phyloP scores from a whole-genome alignment of 2,888 invertebrate species.

The Petrophora chlorosata region DNA sequence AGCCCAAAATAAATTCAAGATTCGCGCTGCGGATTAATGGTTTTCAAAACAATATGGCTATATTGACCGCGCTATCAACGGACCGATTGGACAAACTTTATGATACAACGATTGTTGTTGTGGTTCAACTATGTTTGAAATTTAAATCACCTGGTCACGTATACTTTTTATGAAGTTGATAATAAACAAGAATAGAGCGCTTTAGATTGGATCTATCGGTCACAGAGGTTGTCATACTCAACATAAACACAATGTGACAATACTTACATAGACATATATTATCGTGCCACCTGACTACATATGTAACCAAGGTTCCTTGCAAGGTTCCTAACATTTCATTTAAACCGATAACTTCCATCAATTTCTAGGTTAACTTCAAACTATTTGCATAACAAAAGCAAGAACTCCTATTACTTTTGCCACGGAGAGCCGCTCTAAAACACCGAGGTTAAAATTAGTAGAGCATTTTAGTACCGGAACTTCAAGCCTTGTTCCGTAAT shows the following conservation, averaged over 20 bases:
- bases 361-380: neutral
- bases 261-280: conserved; percentile 8
- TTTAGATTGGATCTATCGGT: conserved; percentile 18
- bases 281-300: conserved; percentile 5
- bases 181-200: conserved; percentile 26
- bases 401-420: conserved; percentile 14
- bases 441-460: conserved; percentile 16
- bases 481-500: conserved; percentile 10
- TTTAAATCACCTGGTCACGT: conserved; percentile 47
- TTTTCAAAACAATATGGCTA: conserved; percentile 39
- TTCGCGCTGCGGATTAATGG: conserved; percentile 30
- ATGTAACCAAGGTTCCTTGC: conserved; percentile 4
- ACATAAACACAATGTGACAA: conserved; percentile 19
- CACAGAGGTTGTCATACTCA: conserved; percentile 21
- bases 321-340: conserved; percentile 1
- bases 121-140: conserved; percentile 22
- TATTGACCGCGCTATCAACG: conserved; percentile 27
- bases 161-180: conserved; percentile 36
- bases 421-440: conserved; percentile 1
- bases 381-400: conserved; percentile 16
- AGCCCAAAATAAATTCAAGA: conserved; percentile 14
- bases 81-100: conserved; percentile 40
- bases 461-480: conserved; percentile 11
- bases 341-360: neutral
- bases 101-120: no score